Percentiles rank a stretch among this genome's conserved stretches.
These are phyloP conservation scores for Pygoscelis adeliae DNA, from an alignment of 2,113 vertebrate species.

Conservation along the genomic window DNA sequence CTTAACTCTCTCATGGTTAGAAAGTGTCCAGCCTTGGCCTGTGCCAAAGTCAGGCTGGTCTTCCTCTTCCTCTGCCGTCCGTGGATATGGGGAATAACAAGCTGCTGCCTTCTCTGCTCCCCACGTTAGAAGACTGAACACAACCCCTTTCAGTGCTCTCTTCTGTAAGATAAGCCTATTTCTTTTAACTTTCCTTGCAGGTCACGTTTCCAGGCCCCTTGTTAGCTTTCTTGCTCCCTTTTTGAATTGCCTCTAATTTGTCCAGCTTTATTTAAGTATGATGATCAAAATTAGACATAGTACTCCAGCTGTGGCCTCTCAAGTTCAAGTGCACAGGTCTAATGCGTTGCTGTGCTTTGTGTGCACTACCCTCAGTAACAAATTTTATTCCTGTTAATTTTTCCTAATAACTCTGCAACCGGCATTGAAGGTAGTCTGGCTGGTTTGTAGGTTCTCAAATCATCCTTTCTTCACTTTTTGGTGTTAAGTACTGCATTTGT, in stretches of 20 bases:
- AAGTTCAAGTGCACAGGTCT: not conserved
- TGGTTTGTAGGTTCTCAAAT: not conserved
- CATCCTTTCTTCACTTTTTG: not conserved
- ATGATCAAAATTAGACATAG: not conserved
- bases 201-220: not conserved
- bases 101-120: not conserved
- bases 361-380: not conserved
- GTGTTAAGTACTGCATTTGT: not conserved
- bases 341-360: not conserved
- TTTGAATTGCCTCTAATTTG: not conserved
- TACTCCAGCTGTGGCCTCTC: not conserved
- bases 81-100: rapidly evolving
- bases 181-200: not conserved
- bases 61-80: not conserved
- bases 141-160: not conserved
- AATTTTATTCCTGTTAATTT: not conserved
- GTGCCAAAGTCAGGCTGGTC: not conserved
- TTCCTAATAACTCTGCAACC: not conserved
- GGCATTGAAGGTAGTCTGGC: not conserved
- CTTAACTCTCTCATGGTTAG: not conserved
- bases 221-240: not conserved
- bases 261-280: not conserved
- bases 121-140: rapidly evolving
- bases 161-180: not conserved
- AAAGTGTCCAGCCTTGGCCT: rapidly evolving